Base-by-base conservation (phyloP, 2,797 vertebrate genomes). In the Crocidura indochinensis region DNA sequence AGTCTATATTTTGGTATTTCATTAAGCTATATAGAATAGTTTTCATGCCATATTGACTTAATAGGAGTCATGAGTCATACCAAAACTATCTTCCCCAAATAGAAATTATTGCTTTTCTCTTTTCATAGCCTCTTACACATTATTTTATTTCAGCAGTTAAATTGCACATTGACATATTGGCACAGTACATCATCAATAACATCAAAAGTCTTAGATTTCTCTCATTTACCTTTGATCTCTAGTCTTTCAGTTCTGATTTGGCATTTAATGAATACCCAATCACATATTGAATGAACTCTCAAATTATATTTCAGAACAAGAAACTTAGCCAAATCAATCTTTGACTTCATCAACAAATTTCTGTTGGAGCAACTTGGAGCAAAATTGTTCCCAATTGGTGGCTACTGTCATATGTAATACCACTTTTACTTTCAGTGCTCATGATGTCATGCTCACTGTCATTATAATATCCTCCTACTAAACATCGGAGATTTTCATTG, bases 321-420 rank as follows among this genome's bases (percentile, higher is more conserved):
- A 62, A 60, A 49, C 29, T 86, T 94, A 64, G 15, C 60, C 81
- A 80, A 53, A 91, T 47, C 87, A 46, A 65, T 83, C 67, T 72
- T 0, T 91, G 60, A 60, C 62, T 90, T 15, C 29, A 24, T 31
- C 84, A 38, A 72, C 31, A 79, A 88, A 77, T 89, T 38, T 56
- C 8, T 76, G 0, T 88, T 67, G 2, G 24, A 31, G 2, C 65
- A 65, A 49, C 44, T 93, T 84, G 87, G 71, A 81, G 29, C 38
- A 87, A 49, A 95, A 68, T 51, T 76, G 26, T 88, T 93, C 26
- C n/a, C 26, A 62, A 38, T 77, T 82, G 94, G 31, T 88, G 51
- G 79, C 87, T 79, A 46, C 82, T 65, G 46, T 1, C 56, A 60
- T 84, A 56, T 69, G 0, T 87, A 29, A 87, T 91, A 56, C 67